Evolutionary conservation across 2,113 vertebrate species (phyloP), one percentile per base, ranked within the genome.

Genomic region (Lates calcarifer): DNA sequence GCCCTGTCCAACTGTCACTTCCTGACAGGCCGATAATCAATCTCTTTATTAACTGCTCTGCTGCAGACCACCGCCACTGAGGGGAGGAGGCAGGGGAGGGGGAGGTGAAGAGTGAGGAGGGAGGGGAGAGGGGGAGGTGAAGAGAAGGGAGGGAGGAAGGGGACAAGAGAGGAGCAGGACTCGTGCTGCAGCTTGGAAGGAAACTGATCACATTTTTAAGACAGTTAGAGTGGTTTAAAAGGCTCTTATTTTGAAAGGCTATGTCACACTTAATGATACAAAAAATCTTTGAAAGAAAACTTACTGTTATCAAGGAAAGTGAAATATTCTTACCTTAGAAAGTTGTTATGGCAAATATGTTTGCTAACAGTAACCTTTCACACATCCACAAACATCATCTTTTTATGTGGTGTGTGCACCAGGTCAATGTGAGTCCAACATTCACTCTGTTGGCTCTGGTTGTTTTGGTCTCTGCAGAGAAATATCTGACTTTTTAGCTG

Each of bases 1-100:
- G 94, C 94, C 94, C 96, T 97, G 96, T 97, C 96, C 97, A 97
- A 96, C 96, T 98, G 97, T 98, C 97, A 97, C 97, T 96, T 97
- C 93, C 89, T 94, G 61, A 97, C 97, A 97, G 96, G 94, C 95
- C 91, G 87, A 96, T 97, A 97, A 98, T 98, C 97, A 97, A 98
- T 98, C 97, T 98, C 97, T 97, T 97, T 96, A 97, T 97, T 97
- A 98, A 96, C 96, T 96, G 97, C 96, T 97, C 95, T 89, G 74
- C 95, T 95, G 96, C 96, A 95, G 97, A 94, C 95, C 79, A 93
- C 86, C 92, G 89, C 94, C 93, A 68, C 76, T 18, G 57, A 89
- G 2, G 79, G 90, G 93, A 93, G 94, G 92, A 89, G 93, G 82
- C 82, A 90, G 95, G 93, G 1, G 35, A 17, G 31, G 91, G 41